These are phyloP conservation scores for Bhutanitis thaidina DNA, from an alignment of 2,888 invertebrate genomes.

Conservation along the genomic window DNA sequence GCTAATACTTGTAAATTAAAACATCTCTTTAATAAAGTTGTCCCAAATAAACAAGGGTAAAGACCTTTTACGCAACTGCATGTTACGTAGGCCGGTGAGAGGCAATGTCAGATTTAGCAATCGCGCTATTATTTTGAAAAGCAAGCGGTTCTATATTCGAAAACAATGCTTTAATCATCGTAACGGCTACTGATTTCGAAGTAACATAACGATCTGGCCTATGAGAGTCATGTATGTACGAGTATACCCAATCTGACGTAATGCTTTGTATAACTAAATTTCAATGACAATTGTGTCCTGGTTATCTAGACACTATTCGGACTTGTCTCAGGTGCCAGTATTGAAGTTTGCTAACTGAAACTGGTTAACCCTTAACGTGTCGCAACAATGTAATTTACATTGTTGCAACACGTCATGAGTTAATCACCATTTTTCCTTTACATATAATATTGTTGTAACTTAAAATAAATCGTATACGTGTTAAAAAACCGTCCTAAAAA, in stretches of 20 bases:
- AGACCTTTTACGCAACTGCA: conserved; percentile 72
- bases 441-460: no score
- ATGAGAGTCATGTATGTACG: background rate
- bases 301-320: no score
- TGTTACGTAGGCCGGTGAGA: conserved; percentile 72
- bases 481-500: no score
- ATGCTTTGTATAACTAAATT: background rate
- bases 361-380: no score
- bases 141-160: conserved; percentile 43
- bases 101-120: conserved; percentile 72
- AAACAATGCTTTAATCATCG: conserved; percentile 31
- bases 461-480: no score
- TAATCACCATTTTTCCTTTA: no score
- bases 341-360: no score
- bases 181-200: background rate
- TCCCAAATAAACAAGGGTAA: conserved; percentile 77
- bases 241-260: background rate
- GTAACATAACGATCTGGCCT: background rate
- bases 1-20: conserved; percentile 67
- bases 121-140: conserved; percentile 55
- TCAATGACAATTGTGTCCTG: background rate
- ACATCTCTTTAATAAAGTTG: conserved; percentile 59
- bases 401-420: no score
- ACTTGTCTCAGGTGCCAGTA: no score
- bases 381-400: no score